phyloP scores from a whole-genome alignment of 2,113 vertebrate species.

The Upupa epops region DNA sequence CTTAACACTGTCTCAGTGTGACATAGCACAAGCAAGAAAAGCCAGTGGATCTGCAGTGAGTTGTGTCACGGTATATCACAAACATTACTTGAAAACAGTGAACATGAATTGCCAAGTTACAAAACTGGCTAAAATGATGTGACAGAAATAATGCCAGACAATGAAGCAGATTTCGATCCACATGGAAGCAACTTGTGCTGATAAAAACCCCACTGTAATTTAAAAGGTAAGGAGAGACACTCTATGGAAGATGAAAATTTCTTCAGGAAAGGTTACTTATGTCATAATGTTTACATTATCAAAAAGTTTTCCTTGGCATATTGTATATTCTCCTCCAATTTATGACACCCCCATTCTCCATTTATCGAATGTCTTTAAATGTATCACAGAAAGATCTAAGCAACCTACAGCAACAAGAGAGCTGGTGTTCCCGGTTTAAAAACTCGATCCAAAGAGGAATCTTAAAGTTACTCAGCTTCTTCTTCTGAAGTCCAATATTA shows the following conservation, averaged over 20 bases:
- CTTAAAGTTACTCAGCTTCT: background rate
- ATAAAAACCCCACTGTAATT: background rate
- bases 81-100: background rate
- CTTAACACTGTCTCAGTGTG: background rate
- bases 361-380: background rate
- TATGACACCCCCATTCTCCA: background rate
- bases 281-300: background rate
- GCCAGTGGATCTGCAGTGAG: background rate
- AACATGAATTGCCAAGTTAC: background rate
- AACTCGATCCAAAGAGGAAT: background rate
- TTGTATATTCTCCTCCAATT: background rate
- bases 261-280: background rate
- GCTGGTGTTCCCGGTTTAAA: background rate
- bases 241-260: background rate
- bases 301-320: background rate
- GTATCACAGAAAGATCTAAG: background rate
- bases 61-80: conserved; percentile 3
- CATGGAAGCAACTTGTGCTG: background rate
- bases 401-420: background rate
- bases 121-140: conserved; percentile 20
- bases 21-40: background rate
- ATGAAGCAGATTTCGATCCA: background rate
- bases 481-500: background rate
- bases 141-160: background rate
- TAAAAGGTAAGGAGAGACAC: background rate